Evolutionary conservation across 92 coral and sea anemone genomes (phyloP), one percentile per base, ranked within the genome.

Genomic region (Pocillopora grandis): DNA sequence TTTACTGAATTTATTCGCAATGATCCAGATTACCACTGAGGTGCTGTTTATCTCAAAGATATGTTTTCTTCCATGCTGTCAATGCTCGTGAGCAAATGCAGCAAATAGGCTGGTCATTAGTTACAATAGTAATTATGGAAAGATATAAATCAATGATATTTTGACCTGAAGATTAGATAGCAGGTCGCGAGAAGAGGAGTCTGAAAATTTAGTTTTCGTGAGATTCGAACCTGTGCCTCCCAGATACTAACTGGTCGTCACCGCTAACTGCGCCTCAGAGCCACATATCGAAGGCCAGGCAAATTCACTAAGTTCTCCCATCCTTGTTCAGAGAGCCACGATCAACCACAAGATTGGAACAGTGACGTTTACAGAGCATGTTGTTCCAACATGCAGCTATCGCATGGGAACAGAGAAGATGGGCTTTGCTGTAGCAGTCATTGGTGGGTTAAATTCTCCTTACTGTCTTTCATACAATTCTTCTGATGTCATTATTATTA

Each of bases 401-500:
- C 95, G 98, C 37, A 95, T 95, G 98, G 98, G 98, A 15, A 95
- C 98, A 21, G 76, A 72, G 35, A 88, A 85, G 65, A 95, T 95
- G 81, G 96, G 95, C 13, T 77, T 87, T 48, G 93, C 90, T 16
- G 88, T 92, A 15, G 89, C 93, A n/a, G 85, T 95, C 35, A 62
- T 95, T 37, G 94, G 98, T 95, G 72, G 77, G 63, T 21, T 66
- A 35, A 20, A 2, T 42, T 42, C 52, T 42, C 52, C 8, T 7
- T 42, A 42, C 52, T 42, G 52, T 42, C 52, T 42, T 0, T 42
- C 52, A 42, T 42, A 42, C 52, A 42, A 42, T 42, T 42, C 52
- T 42, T 3, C 2, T 42, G 5, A 42, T 42, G 52, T 42, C 52
- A 42, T 42, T 1, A 42, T 42, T 2, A 42, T 42, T 2, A 42